These are phyloP conservation scores for Chitala chitala DNA, from an alignment of 2,113 vertebrate genomes.

Conservation along the genomic window DNA sequence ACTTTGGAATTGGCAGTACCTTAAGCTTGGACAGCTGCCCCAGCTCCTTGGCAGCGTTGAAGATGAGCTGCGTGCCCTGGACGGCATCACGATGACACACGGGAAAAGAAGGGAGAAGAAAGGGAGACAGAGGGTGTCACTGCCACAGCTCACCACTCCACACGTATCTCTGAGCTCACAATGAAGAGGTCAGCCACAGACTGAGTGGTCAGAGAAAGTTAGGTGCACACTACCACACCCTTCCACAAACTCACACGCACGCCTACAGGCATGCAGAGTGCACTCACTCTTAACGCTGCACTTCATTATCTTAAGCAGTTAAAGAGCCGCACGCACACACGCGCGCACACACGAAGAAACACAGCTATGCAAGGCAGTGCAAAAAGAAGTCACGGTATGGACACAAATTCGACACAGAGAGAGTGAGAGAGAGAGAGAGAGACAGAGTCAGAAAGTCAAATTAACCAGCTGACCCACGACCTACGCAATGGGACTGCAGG, in stretches of 20 bases:
- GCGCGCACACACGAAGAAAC: slow-evolving; percentile 7
- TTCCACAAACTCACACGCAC: slow-evolving; percentile 21
- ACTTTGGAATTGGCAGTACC: slow-evolving; percentile 54
- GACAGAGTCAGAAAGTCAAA: slow-evolving; percentile 28
- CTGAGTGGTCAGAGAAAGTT: slow-evolving; percentile 18
- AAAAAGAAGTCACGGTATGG: slow-evolving; percentile 15
- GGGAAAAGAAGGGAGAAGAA: slow-evolving; percentile 12
- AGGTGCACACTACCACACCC: slow-evolving; percentile 30
- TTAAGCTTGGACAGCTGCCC: slow-evolving; percentile 96
- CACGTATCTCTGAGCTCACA: slow-evolving; percentile 43
- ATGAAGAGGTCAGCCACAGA: slow-evolving; percentile 51
- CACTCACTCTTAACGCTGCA: slow-evolving; percentile 27
- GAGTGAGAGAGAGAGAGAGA: slow-evolving; percentile 34
- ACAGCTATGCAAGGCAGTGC: slow-evolving; percentile 17
- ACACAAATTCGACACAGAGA: slow-evolving; percentile 24
- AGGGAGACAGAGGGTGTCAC: slow-evolving; percentile 34
- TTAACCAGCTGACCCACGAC: slow-evolving; percentile 27
- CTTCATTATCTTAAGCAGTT: background rate
- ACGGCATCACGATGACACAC: slow-evolving; percentile 36
- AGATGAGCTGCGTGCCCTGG: slow-evolving; percentile 97
- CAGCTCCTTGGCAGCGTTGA: slow-evolving; percentile 94
- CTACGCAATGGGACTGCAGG: slow-evolving; percentile 30
- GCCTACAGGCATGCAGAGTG: slow-evolving; percentile 33
- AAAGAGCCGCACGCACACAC: background rate
- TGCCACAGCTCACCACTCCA: slow-evolving; percentile 13